Percentiles rank a stretch among this genome's conserved stretches.
phyloP scores from a whole-genome alignment of 2,113 vertebrate species.

The Glaucidium brasilianum region DNA sequence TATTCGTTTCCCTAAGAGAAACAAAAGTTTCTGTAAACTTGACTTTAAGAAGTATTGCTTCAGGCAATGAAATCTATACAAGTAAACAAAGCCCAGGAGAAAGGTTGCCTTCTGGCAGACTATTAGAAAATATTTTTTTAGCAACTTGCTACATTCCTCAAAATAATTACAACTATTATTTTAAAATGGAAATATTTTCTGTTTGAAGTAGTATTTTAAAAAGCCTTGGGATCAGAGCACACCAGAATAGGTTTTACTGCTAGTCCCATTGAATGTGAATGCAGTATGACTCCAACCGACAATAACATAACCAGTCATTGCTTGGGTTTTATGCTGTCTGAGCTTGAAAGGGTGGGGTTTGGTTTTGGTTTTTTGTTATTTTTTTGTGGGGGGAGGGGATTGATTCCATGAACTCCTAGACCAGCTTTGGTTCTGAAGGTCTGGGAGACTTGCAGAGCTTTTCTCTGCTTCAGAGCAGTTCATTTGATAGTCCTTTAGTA shows the following conservation, averaged over 20 bases:
- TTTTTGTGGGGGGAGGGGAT: accelerated
- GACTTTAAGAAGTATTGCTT: conserved; percentile 58
- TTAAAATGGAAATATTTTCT: conserved; percentile 7
- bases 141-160: conserved; percentile 10
- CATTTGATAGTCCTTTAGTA: neutral
- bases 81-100: conserved; percentile 58
- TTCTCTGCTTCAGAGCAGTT: neutral
- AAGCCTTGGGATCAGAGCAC: neutral
- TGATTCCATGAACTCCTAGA: neutral
- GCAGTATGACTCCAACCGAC: neutral
- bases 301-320: neutral
- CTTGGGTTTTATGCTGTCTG: neutral
- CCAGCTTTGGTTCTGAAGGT: neutral
- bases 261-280: neutral
- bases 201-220: neutral
- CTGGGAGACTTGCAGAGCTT: neutral
- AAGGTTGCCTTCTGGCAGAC: conserved; percentile 32
- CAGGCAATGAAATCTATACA: conserved; percentile 38
- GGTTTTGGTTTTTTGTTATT: no score
- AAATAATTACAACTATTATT: conserved; percentile 38
- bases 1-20: conserved; percentile 35
- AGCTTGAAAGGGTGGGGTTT: neutral
- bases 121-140: conserved; percentile 33
- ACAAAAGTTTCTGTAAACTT: conserved; percentile 53
- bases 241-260: neutral